Evolutionary conservation across 1,140 invertebrate species (phyloP).

Genomic region (Leptinotarsa undecemlineata): DNA sequence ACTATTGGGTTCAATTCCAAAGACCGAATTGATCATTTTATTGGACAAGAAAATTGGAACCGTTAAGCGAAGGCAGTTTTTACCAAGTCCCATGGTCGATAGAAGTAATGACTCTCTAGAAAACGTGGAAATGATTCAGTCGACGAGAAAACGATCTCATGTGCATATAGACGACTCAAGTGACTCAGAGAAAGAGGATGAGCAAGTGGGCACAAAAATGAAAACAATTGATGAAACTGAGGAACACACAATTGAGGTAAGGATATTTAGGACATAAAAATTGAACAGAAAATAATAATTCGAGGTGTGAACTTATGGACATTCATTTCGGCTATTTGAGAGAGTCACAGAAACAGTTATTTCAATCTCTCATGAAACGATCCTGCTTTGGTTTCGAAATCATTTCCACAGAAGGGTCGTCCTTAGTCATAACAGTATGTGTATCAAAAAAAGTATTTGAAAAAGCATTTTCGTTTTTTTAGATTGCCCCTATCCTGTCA

Average conservation of each 20-base stretch:
- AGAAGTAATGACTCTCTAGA: constrained; percentile 54
- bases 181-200: constrained; percentile 24
- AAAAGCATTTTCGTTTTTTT: no score
- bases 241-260: constrained; percentile 5
- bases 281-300: background rate
- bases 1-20: constrained; percentile 87
- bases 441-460: no score
- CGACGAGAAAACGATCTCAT: background rate
- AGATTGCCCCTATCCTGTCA: no score
- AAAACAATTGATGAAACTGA: constrained; percentile 13
- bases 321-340: background rate
- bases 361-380: no score
- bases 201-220: constrained; percentile 1
- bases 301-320: background rate
- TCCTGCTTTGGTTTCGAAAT: no score
- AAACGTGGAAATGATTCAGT: constrained; percentile 20
- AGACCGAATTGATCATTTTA: constrained; percentile 83
- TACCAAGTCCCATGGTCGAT: constrained; percentile 50
- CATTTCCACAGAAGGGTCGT: no score
- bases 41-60: constrained; percentile 85
- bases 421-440: no score
- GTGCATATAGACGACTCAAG: constrained; percentile 22
- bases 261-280: background rate
- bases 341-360: no score
- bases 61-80: constrained; percentile 75